These are phyloP conservation scores for Caerostris darwini DNA, from an alignment of 1,140 invertebrate genomes.

Conservation along the genomic window DNA sequence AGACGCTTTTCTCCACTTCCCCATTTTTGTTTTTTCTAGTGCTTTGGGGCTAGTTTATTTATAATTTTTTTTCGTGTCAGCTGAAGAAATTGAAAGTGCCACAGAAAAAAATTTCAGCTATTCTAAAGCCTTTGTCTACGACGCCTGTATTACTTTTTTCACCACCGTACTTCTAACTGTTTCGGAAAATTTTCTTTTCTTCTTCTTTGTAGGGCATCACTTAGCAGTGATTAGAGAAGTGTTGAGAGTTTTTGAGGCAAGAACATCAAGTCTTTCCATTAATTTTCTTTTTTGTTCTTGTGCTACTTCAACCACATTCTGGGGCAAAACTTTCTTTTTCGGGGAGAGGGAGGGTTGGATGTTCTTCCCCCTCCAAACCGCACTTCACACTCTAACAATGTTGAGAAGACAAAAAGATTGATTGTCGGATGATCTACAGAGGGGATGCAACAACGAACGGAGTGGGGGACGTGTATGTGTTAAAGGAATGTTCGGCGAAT, in stretches of 20 bases:
- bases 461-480: no score
- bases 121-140: slow-evolving; percentile 23
- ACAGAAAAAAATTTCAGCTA: background rate
- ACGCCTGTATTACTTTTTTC: no score
- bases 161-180: background rate
- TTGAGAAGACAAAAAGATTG: background rate
- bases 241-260: slow-evolving; percentile 43
- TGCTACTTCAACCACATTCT: background rate
- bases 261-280: background rate
- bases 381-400: background rate
- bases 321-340: background rate
- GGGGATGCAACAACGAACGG: no score
- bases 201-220: slow-evolving; percentile 8
- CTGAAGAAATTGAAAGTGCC: slow-evolving; percentile 41
- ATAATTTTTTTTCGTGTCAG: background rate
- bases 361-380: background rate
- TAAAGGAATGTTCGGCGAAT: no score
- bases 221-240: slow-evolving; percentile 65
- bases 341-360: background rate
- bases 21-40: no score
- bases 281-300: no score
- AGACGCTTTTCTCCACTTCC: background rate
- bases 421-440: no score
- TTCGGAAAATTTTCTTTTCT: no score
- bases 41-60: background rate